These are phyloP conservation scores for Acanthacorydalis orientalis DNA, from an alignment of 2,888 invertebrate genomes.

Conservation along the genomic window DNA sequence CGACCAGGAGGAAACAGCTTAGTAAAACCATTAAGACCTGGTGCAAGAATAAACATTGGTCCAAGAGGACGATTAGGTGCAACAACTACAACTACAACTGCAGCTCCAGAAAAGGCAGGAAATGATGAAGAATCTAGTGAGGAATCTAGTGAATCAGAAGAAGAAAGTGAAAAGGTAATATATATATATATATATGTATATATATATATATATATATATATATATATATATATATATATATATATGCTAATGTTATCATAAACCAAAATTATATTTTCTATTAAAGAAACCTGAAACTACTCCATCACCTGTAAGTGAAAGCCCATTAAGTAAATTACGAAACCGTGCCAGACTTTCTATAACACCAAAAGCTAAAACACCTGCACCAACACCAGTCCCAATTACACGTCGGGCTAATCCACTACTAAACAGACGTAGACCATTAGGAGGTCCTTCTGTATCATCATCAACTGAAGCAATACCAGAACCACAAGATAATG, in stretches of 20 bases:
- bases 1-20: constrained; percentile 19
- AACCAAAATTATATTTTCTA: background rate
- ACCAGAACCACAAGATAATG: constrained; percentile 7
- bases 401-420: constrained; percentile 35
- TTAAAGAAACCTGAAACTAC: constrained; percentile 7
- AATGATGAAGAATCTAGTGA: constrained; percentile 19
- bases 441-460: constrained; percentile 18
- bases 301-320: constrained; percentile 17
- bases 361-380: constrained; percentile 24
- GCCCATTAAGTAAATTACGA: constrained; percentile 24
- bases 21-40: constrained; percentile 42
- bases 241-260: too few relatives aligned
- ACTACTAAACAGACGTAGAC: constrained; percentile 32
- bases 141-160: constrained; percentile 17
- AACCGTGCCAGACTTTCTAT: constrained; percentile 30
- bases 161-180: constrained; percentile 1
- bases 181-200: background rate
- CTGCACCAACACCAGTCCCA: constrained; percentile 32
- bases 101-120: constrained; percentile 23
- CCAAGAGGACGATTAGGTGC: constrained; percentile 31
- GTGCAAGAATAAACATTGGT: constrained; percentile 43
- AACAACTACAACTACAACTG: constrained; percentile 29
- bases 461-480: constrained; percentile 9
- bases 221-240: too few relatives aligned
- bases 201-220: too few relatives aligned